Base-by-base conservation (phyloP, 2,797 vertebrate species). In the Siniperca obscura region DNA sequence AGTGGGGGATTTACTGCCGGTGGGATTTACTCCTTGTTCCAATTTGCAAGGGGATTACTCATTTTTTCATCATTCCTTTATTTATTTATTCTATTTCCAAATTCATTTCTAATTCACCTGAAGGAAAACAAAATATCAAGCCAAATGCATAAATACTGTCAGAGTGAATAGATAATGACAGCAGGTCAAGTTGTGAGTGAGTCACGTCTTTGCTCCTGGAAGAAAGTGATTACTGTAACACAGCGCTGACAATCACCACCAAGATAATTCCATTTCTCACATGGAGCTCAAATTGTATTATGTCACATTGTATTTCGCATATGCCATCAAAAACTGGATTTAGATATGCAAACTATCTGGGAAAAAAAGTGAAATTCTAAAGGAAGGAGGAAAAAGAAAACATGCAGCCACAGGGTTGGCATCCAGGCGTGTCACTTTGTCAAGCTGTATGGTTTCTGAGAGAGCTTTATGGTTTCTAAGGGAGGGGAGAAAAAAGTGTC, bases 11-110 rank as follows among this genome's bases (percentile, higher is more conserved):
- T 87, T 86, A 87, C 83, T 70, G 86, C 88, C 80, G 2, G 36
- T n/a, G 76, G 91, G 91, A 92, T 91, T 90, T 89, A 85, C 89
- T 90, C 78, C 85, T 91, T 90, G 88, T 93, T 92, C 91, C 91
- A 94, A 90, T 94, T 94, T 90, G 83, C 87, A 81, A 70, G 83
- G 82, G 88, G 91, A 93, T 94, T 93, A 93, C 90, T 94, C 76
- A 21, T 81, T 89, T 91, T 88, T 91, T 89, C 88, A 90, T 89
- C 85, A 88, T 82, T 78, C 74, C 52, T 87, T 87, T 86, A 91
- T 91, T 91, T 87, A 90, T 89, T 92, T 91, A 89, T 90, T 89
- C 88, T 61, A 83, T 83, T 90, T 90, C 79, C 77, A 84, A 92
- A 91, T 90, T 90, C 87, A 90, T 90, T 92, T 88, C 81, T 82